Base-by-base conservation (phyloP, 2,113 vertebrate species). In the Lepus europaeus region DNA sequence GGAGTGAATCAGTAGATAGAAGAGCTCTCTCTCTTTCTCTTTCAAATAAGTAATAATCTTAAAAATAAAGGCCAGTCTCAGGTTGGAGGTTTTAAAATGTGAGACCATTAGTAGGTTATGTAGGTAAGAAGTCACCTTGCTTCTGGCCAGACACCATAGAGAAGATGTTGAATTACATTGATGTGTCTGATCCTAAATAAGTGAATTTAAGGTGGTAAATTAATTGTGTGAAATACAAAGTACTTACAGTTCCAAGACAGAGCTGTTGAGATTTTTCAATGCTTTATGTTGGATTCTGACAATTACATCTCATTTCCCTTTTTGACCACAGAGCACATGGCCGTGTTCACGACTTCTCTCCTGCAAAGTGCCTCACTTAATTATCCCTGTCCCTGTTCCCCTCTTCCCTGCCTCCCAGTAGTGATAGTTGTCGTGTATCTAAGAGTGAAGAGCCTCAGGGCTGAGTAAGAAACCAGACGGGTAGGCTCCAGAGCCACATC, bases 241-340 rank as follows among this genome's bases (percentile, higher is more conserved):
- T 97, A 81, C 87, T 96, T 96, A 91, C 78, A 86, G 63, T 94
- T 96, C 83, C 87, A 87, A 73, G 89, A 96, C 87, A 63, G 82
- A 89, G 84, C 91, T 89, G 45, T 97, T 96, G 72, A 83, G 95
- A 95, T 61, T 83, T 93, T 69, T 82, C n/a, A 93, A 6, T 83
- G 53, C 39, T 93, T 87, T 83, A 17, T 5, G 13, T 36, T 76
- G 20, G 49, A 12, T 64, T 95, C 96, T 89, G 95, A 94, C 96
- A 98, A 91, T 96, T 91, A 96, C 84, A 95, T 97, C 97, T 98
- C 83, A 93, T 87, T 97, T 98, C 87, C 91, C 97, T 27, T 83
- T 70, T 78, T 78, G 22, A 93, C 77, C 39, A 33, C 64, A 74
- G 20, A 69, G 68, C 69, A 87, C 77, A 31, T 91, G 64, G 29